Evolutionary conservation across 1,140 invertebrate genomes (phyloP).

Genomic region (Calliphora vicina): DNA sequence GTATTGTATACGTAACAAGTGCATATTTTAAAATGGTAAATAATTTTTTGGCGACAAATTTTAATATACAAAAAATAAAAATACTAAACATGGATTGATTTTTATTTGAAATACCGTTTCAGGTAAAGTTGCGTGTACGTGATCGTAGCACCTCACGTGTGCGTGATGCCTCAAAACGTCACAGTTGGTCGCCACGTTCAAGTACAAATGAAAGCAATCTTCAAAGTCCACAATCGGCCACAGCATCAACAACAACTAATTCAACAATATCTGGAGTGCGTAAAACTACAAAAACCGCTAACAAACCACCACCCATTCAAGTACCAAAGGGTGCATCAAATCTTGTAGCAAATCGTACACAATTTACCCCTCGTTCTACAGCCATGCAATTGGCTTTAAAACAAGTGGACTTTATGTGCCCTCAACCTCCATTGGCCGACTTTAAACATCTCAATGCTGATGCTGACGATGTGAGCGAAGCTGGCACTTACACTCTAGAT

Average conservation of each 20-base stretch:
- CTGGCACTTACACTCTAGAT: constrained; percentile 88
- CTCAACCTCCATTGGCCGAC: constrained; percentile 57
- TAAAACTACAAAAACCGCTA: constrained; percentile 34
- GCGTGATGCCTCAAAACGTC: constrained; percentile 57
- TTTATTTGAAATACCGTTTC: neutral
- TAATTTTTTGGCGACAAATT: too few relatives aligned
- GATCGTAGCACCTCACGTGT: constrained; percentile 58
- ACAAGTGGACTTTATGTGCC: constrained; percentile 57
- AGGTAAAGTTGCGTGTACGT: constrained; percentile 55
- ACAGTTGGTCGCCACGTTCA: constrained; percentile 62
- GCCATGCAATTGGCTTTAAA: constrained; percentile 59
- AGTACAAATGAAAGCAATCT: constrained; percentile 42
- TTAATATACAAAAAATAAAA: too few relatives aligned
- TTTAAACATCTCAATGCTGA: constrained; percentile 43
- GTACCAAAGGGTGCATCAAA: constrained; percentile 51
- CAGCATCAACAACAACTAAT: constrained; percentile 8
- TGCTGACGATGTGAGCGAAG: constrained; percentile 72
- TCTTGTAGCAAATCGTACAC: constrained; percentile 54
- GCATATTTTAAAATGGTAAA: too few relatives aligned
- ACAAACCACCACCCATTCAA: constrained; percentile 39
- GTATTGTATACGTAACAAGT: too few relatives aligned
- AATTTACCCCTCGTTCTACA: constrained; percentile 57
- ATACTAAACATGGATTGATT: neutral
- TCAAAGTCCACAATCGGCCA: constrained; percentile 19
- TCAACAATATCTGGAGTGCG: constrained; percentile 20